These are phyloP conservation scores for Sinohyriopsis cumingii DNA, from an alignment of 2,888 invertebrate species.

Conservation along the genomic window DNA sequence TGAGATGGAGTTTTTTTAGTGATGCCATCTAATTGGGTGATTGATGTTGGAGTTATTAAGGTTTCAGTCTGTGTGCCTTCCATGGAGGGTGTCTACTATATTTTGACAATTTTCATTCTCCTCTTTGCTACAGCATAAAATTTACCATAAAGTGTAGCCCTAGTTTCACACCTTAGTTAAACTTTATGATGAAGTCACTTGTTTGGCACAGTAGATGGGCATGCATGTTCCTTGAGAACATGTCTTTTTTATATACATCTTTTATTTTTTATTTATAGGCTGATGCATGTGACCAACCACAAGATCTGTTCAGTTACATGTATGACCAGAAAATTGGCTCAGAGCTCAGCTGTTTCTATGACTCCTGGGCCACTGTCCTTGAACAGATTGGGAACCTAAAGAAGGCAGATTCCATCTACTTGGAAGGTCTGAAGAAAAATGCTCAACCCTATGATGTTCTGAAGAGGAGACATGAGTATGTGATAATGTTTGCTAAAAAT, in stretches of 20 bases:
- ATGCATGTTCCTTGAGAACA: not conserved
- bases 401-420: slow-evolving; percentile 87
- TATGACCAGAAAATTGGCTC: slow-evolving; percentile 85
- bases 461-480: slow-evolving; percentile 58
- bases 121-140: too few species aligned
- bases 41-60: too few species aligned
- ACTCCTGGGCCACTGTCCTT: slow-evolving; percentile 91
- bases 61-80: too few species aligned
- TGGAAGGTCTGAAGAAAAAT: slow-evolving; percentile 82
- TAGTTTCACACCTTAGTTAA: too few species aligned
- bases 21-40: too few species aligned
- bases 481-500: slow-evolving; percentile 11
- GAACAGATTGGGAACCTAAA: slow-evolving; percentile 87
- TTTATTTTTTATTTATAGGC: slow-evolving; percentile 51
- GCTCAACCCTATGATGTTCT: slow-evolving; percentile 86
- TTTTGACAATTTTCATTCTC: too few species aligned
- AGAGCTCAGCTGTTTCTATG: slow-evolving; percentile 87
- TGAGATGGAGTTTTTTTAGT: too few species aligned
- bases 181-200: not conserved
- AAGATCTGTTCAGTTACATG: slow-evolving; percentile 83
- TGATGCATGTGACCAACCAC: slow-evolving; percentile 71
- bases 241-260: not conserved
- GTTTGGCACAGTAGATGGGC: not conserved
- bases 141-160: too few species aligned
- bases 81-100: too few species aligned